Percentiles rank a stretch among this genome's conserved stretches.
Evolutionary conservation across 2,113 vertebrate species (phyloP).

Genomic region (Cyprinus carpio): DNA sequence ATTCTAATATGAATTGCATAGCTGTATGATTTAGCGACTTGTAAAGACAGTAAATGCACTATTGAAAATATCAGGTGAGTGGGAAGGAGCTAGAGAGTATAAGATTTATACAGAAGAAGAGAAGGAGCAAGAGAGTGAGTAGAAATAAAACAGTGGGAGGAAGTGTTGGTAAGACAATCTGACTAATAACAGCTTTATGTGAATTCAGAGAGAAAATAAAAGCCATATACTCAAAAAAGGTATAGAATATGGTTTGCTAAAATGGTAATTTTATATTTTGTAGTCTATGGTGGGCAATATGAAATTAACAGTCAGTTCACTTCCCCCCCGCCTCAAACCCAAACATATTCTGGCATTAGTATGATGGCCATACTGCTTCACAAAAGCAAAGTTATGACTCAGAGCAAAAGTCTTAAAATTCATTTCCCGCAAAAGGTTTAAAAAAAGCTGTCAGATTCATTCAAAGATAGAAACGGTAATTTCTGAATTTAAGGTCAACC

Average conservation of each 20-base stretch:
- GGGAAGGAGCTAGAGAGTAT: neutral
- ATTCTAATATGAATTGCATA: constrained; percentile 1
- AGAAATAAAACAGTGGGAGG: too few species aligned
- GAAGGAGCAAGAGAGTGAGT: too few species aligned
- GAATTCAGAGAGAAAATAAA: neutral
- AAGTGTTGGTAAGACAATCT: too few species aligned
- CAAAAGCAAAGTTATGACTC: neutral
- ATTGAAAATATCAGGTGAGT: constrained; percentile 13
- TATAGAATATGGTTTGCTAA: neutral
- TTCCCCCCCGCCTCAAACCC: neutral
- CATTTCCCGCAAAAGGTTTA: neutral
- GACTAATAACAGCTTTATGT: neutral
- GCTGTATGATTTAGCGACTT: neutral
- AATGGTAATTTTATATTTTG: neutral
- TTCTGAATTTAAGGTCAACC: constrained; percentile 30
- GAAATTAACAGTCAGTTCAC: neutral
- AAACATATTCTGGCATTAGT: neutral
- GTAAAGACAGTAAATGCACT: neutral
- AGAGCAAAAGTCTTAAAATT: neutral
- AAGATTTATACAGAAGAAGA: neutral
- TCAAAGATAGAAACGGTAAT: constrained; percentile 3
- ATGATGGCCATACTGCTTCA: neutral
- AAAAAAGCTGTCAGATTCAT: constrained; percentile 6
- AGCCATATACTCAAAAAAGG: too few species aligned
- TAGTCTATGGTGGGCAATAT: neutral